Conservation (phyloP, 2,888 invertebrate species). For the Acleris emargana region DNA sequence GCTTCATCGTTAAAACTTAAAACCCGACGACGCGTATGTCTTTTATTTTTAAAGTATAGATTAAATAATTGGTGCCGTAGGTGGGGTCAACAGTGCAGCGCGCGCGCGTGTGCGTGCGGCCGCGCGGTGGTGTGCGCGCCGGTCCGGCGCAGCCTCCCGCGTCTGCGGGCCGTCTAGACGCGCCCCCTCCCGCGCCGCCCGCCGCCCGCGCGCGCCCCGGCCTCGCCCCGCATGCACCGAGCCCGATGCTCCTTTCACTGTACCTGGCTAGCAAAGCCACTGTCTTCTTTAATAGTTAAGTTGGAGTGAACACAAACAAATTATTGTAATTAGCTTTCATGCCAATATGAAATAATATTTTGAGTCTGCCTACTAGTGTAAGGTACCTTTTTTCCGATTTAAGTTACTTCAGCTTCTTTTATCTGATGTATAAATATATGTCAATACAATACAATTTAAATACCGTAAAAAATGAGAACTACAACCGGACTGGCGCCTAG, state of each 20-base stretch:
- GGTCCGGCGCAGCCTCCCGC: slow-evolving; percentile 75
- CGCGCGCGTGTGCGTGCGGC: slow-evolving; percentile 46
- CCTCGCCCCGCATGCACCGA: slow-evolving; percentile 40
- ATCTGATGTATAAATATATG: no score
- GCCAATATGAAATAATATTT: no score
- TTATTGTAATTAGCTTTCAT: background rate
- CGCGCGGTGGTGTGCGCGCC: slow-evolving; percentile 59
- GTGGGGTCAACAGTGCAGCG: slow-evolving; percentile 39
- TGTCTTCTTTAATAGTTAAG: slow-evolving; percentile 8
- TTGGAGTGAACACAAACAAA: slow-evolving; percentile 12
- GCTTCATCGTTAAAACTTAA: slow-evolving; percentile 20
- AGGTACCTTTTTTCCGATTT: no score
- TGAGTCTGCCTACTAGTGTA: no score
- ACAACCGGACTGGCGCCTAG: no score
- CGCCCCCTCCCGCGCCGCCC: slow-evolving; percentile 50
- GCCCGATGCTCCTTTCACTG: slow-evolving; percentile 49
- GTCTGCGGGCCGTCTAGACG: slow-evolving; percentile 83
- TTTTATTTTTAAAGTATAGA: slow-evolving; percentile 34
- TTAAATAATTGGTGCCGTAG: slow-evolving; percentile 32
- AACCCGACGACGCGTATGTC: slow-evolving; percentile 20
- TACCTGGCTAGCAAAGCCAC: slow-evolving; percentile 44
- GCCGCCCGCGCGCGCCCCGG: slow-evolving; percentile 42
- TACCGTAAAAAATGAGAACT: no score
- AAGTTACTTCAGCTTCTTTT: no score
- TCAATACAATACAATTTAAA: no score